Evolutionary conservation across 2,797 vertebrate species (phyloP), one percentile per base, ranked within the genome.

Genomic region (Cirrhinus mrigala): DNA sequence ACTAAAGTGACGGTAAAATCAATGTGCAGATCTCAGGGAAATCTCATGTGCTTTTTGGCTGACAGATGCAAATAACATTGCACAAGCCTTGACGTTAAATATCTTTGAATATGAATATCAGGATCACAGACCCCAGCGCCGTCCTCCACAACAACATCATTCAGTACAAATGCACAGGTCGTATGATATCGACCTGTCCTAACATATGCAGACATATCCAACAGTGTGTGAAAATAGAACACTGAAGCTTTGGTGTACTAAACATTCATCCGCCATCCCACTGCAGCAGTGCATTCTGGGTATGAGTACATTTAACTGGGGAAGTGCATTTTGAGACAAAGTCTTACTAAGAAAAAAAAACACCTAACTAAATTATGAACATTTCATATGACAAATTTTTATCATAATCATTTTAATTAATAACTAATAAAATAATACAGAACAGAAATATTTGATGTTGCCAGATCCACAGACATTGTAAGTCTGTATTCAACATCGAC

Each of bases 191-290:
- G 27, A 58, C 18, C 40, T 37, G 40, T 27, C 52, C 80, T 50
- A 1, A 87, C 18, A 70, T 60, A 60, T 24, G 33, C 27, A 58
- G 64, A 79, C 70, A 86, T 77, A 89, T 79, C 90, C 48, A 82
- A 83, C 79, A 84, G 86, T 62, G 16, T 84, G 81, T 84, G 70
- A 87, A 46, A 81, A 29, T 22, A 6, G 52, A 86, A 82, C 68
- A 44, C 33, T 60, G 4, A 81, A 22, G 82, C 82, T 86, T 89
- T 88, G 74, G 87, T 37, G 58, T 50, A 27, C 52, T 78, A 40
- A 79, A 84, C 85, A 89, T 87, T 85, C 76, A 80, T 58, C 60
- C n/a, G 20, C 9, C 33, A 48, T 18, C 40, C 6, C 18, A 14
- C 37, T 60, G 54, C 68, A 37, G 79, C 15, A 77, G 15, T 46